Evolutionary conservation across 2,797 vertebrate species (phyloP).

Genomic region (Acanthopagrus latus): DNA sequence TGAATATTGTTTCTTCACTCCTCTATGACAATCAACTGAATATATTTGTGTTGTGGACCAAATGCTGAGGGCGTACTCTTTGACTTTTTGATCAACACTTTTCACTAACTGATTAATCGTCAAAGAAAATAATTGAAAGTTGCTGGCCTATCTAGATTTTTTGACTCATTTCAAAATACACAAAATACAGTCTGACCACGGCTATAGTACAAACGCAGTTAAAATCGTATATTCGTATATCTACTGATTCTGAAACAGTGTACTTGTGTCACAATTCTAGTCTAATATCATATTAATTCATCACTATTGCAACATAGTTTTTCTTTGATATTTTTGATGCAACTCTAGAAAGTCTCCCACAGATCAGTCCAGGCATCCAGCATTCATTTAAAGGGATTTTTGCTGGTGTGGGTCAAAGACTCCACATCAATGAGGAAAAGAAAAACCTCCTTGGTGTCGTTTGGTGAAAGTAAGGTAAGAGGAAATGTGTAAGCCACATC

Average conservation of each 20-base stretch:
- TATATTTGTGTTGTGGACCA: no score
- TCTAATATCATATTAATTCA: not conserved
- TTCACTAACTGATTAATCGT: no score
- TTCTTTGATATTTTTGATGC: not conserved
- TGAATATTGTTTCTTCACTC: no score
- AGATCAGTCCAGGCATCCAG: not conserved
- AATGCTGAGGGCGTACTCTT: no score
- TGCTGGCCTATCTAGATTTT: no score
- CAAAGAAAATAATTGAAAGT: no score
- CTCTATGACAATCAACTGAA: no score
- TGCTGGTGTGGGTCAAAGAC: not conserved
- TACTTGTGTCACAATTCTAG: not conserved
- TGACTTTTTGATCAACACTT: no score
- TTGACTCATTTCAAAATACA: not conserved
- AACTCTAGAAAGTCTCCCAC: not conserved
- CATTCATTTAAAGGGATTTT: not conserved
- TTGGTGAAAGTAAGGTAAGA: slow-evolving; percentile 2
- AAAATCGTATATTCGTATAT: not conserved
- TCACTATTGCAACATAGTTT: not conserved
- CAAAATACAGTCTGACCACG: not conserved
- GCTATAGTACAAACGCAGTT: not conserved
- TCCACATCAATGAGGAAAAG: slow-evolving; percentile 29
- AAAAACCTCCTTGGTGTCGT: slow-evolving; percentile 29
- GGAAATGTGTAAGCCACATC: slow-evolving; percentile 59
- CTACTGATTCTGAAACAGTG: not conserved